Evolutionary conservation across 2,113 vertebrate species (phyloP).

Genomic region (Sylvia atricapilla): DNA sequence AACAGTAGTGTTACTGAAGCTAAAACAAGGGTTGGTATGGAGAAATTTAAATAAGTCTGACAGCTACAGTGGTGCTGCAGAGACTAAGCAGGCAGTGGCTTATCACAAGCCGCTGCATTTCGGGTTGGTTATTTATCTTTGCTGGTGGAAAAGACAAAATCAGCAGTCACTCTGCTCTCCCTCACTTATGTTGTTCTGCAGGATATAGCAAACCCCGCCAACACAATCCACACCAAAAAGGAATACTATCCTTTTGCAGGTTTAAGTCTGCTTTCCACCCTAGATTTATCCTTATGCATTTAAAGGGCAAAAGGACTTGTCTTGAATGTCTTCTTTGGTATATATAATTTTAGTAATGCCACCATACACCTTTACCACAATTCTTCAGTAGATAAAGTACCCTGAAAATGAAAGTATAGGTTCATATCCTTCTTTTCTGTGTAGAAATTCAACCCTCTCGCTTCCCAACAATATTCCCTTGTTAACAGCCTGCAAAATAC

Average conservation of each 20-base stretch:
- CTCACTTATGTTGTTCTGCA: rapidly evolving
- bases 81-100: background rate
- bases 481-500: background rate
- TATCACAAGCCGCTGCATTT: background rate
- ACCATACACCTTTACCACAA: background rate
- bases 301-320: background rate
- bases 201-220: background rate
- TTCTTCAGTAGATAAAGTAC: background rate
- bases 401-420: background rate
- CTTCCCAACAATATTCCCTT: background rate
- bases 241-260: background rate
- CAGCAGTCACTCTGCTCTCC: background rate
- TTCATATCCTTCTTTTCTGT: background rate
- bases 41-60: background rate
- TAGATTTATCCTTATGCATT: background rate
- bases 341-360: background rate
- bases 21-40: background rate
- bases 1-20: background rate
- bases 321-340: background rate
- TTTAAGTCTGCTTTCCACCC: background rate
- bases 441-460: background rate
- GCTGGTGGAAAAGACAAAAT: background rate
- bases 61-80: background rate
- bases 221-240: background rate
- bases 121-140: background rate